Percentiles rank a stretch among this genome's conserved stretches.
phyloP scores from a whole-genome alignment of 2,888 invertebrate species.

The Amphipoea oculea region DNA sequence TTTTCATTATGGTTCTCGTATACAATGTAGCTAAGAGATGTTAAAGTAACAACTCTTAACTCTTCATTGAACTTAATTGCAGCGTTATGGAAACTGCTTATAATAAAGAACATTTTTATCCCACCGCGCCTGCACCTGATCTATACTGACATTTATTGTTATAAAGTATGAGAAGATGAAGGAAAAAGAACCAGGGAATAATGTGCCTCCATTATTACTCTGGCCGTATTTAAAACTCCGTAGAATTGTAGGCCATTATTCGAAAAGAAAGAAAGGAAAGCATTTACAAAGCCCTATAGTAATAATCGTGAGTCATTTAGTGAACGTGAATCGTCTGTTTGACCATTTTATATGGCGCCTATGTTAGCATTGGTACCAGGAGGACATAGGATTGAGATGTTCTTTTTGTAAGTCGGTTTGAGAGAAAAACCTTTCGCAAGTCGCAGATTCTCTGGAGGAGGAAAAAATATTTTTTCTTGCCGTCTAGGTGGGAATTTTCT shows the following conservation, averaged over 20 bases:
- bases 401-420: constrained; percentile 17
- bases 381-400: constrained; percentile 2
- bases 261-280: background rate
- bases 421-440: background rate
- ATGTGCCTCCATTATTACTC: constrained; percentile 5
- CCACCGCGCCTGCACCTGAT: constrained; percentile 21
- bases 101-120: constrained; percentile 13
- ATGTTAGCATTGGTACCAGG: background rate
- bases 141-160: constrained; percentile 39
- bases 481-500: background rate
- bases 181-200: constrained; percentile 4
- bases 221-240: background rate
- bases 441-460: background rate
- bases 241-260: constrained; percentile 6
- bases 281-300: constrained; percentile 43
- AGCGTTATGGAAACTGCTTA: constrained; percentile 17
- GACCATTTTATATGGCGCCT: constrained; percentile 18
- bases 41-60: constrained; percentile 25
- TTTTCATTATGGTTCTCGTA: constrained; percentile 7
- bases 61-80: constrained; percentile 27
- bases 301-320: constrained; percentile 42
- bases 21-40: constrained; percentile 6
- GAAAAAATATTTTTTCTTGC: background rate
- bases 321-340: constrained; percentile 22
- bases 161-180: constrained; percentile 12